Conservation (phyloP, 64 coral and sea anemone genomes). For the Actinia tenebrosa region DNA sequence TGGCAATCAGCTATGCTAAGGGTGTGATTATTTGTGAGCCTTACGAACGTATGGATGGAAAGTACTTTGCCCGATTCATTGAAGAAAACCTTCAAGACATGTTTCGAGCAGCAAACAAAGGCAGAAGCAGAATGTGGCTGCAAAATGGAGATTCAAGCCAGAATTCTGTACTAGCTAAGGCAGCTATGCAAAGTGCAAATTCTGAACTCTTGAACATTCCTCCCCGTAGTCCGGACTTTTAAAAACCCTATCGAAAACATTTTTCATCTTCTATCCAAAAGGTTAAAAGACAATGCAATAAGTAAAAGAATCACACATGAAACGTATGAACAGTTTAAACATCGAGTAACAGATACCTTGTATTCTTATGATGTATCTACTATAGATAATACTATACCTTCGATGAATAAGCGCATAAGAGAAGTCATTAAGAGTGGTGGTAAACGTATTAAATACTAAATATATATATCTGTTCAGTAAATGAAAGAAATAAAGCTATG, state of each 20-base stretch:
- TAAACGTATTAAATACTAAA: no score
- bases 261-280: no score
- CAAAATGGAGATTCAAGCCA: constrained; percentile 52
- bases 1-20: constrained; percentile 26
- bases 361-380: not conserved
- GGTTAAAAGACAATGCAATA: no score
- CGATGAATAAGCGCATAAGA: constrained; percentile 36
- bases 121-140: not conserved
- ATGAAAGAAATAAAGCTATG: no score
- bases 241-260: no score
- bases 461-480: no score
- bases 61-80: no score
- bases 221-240: no score
- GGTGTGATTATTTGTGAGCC: not conserved
- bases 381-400: constrained; percentile 49
- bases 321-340: constrained; percentile 40
- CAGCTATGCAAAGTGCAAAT: no score
- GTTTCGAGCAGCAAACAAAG: not conserved
- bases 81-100: not conserved
- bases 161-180: constrained; percentile 43
- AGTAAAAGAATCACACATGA: no score
- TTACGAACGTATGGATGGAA: no score
- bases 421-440: constrained; percentile 16
- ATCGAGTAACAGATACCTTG: constrained; percentile 36
- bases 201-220: no score